Conservation (phyloP, 2,888 invertebrate genomes). For the Tribolium freemani region DNA sequence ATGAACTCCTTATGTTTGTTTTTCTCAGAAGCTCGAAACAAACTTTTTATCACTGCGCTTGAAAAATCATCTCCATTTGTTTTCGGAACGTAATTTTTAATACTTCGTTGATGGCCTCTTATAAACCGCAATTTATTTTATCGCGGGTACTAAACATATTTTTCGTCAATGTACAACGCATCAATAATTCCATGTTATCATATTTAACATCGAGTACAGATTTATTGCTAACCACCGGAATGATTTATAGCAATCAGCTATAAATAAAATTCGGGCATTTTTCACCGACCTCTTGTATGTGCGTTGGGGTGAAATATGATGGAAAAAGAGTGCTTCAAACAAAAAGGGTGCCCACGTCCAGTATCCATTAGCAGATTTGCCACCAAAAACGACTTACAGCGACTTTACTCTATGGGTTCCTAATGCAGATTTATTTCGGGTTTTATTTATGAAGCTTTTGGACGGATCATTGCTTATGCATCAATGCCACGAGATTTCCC, state of each 20-base stretch:
- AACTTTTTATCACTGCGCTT: slow-evolving; percentile 21
- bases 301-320: not conserved
- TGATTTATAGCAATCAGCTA: slow-evolving; percentile 35
- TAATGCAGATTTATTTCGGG: not conserved
- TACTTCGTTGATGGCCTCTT: slow-evolving; percentile 29
- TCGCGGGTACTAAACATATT: slow-evolving; percentile 12
- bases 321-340: not conserved
- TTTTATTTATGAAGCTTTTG: too few species aligned
- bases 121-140: slow-evolving; percentile 24
- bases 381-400: slow-evolving; percentile 9
- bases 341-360: not conserved
- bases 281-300: slow-evolving; percentile 15
- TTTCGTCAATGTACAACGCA: slow-evolving; percentile 12
- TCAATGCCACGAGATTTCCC: too few species aligned
- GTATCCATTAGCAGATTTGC: slow-evolving; percentile 32
- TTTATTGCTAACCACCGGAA: slow-evolving; percentile 28
- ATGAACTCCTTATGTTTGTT: slow-evolving; percentile 27
- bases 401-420: slow-evolving; percentile 6
- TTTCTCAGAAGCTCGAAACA: slow-evolving; percentile 12
- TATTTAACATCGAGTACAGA: slow-evolving; percentile 32
- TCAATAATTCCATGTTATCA: slow-evolving; percentile 30
- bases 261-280: slow-evolving; percentile 36
- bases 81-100: slow-evolving; percentile 25
- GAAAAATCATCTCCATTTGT: slow-evolving; percentile 32
- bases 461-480: too few species aligned